phyloP scores from a whole-genome alignment of 30 jellyfish, hydroid and myxozoan species.

The Cassiopea xamachana region DNA sequence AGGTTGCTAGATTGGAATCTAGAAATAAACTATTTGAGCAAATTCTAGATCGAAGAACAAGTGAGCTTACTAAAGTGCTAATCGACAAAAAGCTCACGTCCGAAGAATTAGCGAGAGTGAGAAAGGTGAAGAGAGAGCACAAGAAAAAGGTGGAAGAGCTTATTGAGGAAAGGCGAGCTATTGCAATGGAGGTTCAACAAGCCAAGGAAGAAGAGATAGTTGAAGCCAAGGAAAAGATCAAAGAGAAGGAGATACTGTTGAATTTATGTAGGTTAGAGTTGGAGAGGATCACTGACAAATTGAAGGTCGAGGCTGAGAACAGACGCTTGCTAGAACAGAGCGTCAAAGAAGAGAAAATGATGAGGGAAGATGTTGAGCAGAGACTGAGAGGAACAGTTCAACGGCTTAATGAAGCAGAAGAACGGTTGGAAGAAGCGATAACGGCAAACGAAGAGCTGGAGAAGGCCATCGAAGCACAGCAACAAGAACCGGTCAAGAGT shows the following conservation, averaged over 20 bases:
- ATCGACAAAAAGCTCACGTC: background rate
- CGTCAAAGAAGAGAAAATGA: background rate
- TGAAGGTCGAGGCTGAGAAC: background rate
- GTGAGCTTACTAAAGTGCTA: background rate
- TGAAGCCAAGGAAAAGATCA: background rate
- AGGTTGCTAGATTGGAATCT: background rate
- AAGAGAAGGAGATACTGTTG: background rate
- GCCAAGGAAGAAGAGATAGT: background rate
- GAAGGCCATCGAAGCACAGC: background rate
- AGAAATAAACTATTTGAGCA: background rate
- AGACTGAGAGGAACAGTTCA: background rate
- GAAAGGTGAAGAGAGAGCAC: background rate
- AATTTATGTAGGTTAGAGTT: background rate
- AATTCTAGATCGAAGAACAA: background rate
- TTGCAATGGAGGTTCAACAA: background rate
- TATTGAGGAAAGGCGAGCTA: background rate
- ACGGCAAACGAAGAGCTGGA: background rate
- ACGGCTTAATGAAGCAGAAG: background rate
- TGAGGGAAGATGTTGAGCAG: background rate
- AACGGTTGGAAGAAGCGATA: background rate
- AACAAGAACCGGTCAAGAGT: background rate
- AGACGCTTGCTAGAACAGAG: background rate
- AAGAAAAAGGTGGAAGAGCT: background rate
- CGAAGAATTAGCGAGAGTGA: conserved; percentile 5
- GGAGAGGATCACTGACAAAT: background rate